These are phyloP conservation scores for Neosilurus mollespiculum DNA, from an alignment of 2,797 vertebrate genomes.

Conservation along the genomic window DNA sequence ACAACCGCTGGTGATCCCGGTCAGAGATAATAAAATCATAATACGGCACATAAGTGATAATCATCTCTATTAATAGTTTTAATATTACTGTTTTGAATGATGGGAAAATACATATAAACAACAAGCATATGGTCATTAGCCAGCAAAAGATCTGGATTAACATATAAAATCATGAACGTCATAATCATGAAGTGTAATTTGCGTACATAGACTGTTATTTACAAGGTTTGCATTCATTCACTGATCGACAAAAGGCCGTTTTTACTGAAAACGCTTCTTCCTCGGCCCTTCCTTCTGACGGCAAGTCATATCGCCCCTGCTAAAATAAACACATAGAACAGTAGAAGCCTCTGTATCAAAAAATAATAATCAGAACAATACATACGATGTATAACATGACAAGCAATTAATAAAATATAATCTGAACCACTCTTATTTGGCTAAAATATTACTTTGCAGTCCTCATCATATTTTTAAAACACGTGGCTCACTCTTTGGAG, in stretches of 20 bases:
- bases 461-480: conserved; percentile 56
- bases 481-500: conserved; percentile 19
- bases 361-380: conserved; percentile 78
- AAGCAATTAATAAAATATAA: conserved; percentile 77
- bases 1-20: too few relatives aligned
- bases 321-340: conserved; percentile 57
- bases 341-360: conserved; percentile 63
- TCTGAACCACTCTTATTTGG: conserved; percentile 65
- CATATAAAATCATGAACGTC: conserved; percentile 41
- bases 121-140: conserved; percentile 52
- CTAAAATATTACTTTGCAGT: conserved; percentile 68
- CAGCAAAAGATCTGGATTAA: conserved; percentile 52
- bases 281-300: conserved; percentile 29
- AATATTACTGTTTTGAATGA: conserved; percentile 61
- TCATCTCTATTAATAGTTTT: conserved; percentile 60
- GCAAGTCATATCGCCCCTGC: conserved; percentile 50
- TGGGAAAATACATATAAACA: conserved; percentile 56
- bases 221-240: conserved; percentile 53
- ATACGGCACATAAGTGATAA: conserved; percentile 24
- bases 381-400: conserved; percentile 72
- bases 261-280: conserved; percentile 46
- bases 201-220: conserved; percentile 54
- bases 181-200: conserved; percentile 46
- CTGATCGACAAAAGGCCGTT: conserved; percentile 49
- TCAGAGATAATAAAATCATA: conserved; percentile 17